A percentile compares a stretch with the other conserved stretches of the same genome.
phyloP scores from a whole-genome alignment of 2,888 invertebrate genomes.

The Drosophila lacicola region DNA sequence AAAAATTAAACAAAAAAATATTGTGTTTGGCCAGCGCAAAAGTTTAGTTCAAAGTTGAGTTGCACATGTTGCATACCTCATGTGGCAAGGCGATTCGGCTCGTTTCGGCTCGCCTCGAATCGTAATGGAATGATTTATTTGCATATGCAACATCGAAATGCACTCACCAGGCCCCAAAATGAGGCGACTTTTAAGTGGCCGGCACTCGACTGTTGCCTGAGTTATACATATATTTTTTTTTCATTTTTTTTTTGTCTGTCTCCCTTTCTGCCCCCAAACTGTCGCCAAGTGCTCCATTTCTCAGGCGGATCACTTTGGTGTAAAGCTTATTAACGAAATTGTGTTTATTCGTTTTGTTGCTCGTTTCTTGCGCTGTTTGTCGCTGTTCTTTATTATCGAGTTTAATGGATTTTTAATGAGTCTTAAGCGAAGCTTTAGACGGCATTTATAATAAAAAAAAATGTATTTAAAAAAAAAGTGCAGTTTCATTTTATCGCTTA shows the following conservation, averaged over 20 bases:
- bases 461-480: conserved; percentile 40
- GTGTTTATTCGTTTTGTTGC: conserved; percentile 49
- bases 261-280: conserved; percentile 39
- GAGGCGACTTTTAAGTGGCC: conserved; percentile 73
- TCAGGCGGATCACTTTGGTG: conserved; percentile 39
- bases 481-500: conserved; percentile 69
- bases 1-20: too few species aligned
- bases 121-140: conserved; percentile 69
- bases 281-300: conserved; percentile 77
- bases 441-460: conserved; percentile 46
- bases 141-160: conserved; percentile 79
- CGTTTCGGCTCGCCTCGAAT: conserved; percentile 19
- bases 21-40: background rate
- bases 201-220: conserved; percentile 50
- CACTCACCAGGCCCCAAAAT: conserved; percentile 64
- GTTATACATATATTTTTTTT: conserved; percentile 4
- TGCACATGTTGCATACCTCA: conserved; percentile 38
- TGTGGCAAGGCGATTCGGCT: conserved; percentile 18
- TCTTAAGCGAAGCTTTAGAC: conserved; percentile 74
- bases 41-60: conserved; percentile 29
- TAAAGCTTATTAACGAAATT: conserved; percentile 73
- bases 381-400: conserved; percentile 54
- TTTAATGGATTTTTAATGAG: conserved; percentile 78
- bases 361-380: background rate
- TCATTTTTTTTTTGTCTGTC: conserved; percentile 16